phyloP scores from a whole-genome alignment of 2,113 vertebrate species.

The Sceloporus tristichus region DNA sequence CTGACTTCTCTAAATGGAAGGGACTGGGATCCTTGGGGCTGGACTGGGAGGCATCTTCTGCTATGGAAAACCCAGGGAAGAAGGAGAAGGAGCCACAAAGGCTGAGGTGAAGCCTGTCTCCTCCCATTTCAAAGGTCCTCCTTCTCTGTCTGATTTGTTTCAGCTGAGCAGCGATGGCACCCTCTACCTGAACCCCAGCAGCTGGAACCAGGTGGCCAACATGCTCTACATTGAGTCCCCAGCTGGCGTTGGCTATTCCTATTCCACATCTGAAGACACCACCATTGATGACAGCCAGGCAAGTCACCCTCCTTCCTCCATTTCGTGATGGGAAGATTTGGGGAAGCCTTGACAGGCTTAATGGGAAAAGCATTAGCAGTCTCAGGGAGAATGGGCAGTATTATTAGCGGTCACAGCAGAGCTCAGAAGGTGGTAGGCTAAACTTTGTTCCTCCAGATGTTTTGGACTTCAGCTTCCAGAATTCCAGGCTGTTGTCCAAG shows the following conservation, averaged over 20 bases:
- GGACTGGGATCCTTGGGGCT: too few species aligned
- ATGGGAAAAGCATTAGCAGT: neutral
- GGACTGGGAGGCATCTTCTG: neutral
- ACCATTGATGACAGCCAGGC: conserved; percentile 52
- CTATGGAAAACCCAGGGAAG: neutral
- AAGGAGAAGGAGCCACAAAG: too few species aligned
- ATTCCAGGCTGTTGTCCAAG: too few species aligned
- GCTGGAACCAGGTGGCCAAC: conserved; percentile 53
- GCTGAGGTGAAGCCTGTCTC: neutral
- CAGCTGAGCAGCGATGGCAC: conserved; percentile 44
- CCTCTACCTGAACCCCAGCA: conserved; percentile 46
- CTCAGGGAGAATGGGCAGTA: neutral
- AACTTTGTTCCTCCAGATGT: too few species aligned
- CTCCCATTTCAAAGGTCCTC: neutral
- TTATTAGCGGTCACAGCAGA: too few species aligned
- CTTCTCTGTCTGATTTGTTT: neutral
- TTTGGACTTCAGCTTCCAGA: too few species aligned
- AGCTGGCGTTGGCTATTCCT: conserved; percentile 44
- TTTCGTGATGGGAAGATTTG: neutral
- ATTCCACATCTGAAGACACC: conserved; percentile 33
- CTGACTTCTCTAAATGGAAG: too few species aligned
- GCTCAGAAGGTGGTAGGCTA: too few species aligned
- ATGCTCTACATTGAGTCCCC: conserved; percentile 57
- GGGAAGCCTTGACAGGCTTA: neutral
- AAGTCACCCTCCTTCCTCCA: too few species aligned